Evolutionary conservation across 2,888 invertebrate genomes (phyloP).

Genomic region (Drosophila siamana): DNA sequence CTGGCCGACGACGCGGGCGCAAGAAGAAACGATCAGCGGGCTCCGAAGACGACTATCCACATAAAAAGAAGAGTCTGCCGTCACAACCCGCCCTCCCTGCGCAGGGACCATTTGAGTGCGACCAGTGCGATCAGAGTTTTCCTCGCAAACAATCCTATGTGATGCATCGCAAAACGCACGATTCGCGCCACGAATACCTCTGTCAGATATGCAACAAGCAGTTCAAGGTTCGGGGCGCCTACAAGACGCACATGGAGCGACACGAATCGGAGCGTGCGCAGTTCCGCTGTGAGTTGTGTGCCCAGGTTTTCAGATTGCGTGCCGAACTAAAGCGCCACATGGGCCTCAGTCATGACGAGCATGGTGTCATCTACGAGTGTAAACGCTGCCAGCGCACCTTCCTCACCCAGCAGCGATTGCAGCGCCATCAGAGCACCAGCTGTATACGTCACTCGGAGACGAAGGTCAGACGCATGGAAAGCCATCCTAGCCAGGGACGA

Average conservation of each 20-base stretch:
- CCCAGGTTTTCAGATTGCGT: constrained; percentile 77
- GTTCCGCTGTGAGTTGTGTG: constrained; percentile 69
- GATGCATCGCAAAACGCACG: constrained; percentile 86
- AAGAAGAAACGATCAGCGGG: constrained; percentile 54
- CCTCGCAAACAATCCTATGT: constrained; percentile 86
- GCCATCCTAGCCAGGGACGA: constrained; percentile 78
- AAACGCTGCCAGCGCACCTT: constrained; percentile 84
- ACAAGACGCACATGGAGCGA: constrained; percentile 85
- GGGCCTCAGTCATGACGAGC: constrained; percentile 80
- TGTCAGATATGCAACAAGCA: constrained; percentile 85
- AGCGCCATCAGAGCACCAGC: constrained; percentile 77
- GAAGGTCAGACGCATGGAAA: constrained; percentile 50
- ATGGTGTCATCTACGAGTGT: constrained; percentile 79
- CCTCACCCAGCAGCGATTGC: constrained; percentile 78
- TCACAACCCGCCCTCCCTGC: constrained; percentile 27
- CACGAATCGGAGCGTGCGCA: constrained; percentile 81
- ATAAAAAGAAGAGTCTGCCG: constrained; percentile 53
- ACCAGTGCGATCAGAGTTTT: constrained; percentile 86
- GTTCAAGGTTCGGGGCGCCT: constrained; percentile 85
- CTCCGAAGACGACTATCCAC: constrained; percentile 40
- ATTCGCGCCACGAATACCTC: constrained; percentile 81
- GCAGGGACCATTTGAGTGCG: constrained; percentile 67
- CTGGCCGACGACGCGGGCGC: constrained; percentile 66
- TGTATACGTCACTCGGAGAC: constrained; percentile 57
- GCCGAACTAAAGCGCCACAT: constrained; percentile 83